A percentile compares a stretch with the other conserved stretches of the same genome.
Conservation (phyloP, 2,797 vertebrate genomes). For the Mus spretus region DNA sequence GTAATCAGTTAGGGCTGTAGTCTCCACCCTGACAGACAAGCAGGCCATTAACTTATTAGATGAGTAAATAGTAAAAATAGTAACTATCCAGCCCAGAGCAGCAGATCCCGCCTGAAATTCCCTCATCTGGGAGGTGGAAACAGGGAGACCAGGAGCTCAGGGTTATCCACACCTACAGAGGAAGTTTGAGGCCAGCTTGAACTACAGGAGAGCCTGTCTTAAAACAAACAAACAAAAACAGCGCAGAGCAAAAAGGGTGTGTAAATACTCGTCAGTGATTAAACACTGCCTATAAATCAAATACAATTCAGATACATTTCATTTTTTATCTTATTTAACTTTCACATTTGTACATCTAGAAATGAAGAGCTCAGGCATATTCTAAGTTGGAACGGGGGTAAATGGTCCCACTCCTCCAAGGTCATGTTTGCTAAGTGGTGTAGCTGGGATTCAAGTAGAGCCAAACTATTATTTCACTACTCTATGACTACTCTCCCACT, state of each 20-base stretch:
- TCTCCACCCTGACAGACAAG: neutral
- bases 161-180: neutral
- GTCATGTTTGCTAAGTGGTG: neutral
- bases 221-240: neutral
- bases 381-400: neutral
- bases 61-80: slow-evolving; percentile 23
- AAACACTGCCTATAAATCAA: neutral
- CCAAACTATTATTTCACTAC: neutral
- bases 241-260: neutral
- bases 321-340: neutral
- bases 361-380: neutral
- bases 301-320: neutral
- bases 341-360: neutral
- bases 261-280: neutral
- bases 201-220: neutral
- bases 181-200: neutral
- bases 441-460: slow-evolving; percentile 8
- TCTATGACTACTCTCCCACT: neutral
- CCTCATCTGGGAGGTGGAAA: no score
- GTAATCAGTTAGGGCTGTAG: neutral
- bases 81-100: neutral
- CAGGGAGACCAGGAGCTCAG: neutral
- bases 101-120: neutral
- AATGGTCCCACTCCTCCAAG: slow-evolving; percentile 11
- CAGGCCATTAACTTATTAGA: neutral